Base-by-base conservation (phyloP, 2,888 invertebrate genomes). In the Steromphala cineraria region DNA sequence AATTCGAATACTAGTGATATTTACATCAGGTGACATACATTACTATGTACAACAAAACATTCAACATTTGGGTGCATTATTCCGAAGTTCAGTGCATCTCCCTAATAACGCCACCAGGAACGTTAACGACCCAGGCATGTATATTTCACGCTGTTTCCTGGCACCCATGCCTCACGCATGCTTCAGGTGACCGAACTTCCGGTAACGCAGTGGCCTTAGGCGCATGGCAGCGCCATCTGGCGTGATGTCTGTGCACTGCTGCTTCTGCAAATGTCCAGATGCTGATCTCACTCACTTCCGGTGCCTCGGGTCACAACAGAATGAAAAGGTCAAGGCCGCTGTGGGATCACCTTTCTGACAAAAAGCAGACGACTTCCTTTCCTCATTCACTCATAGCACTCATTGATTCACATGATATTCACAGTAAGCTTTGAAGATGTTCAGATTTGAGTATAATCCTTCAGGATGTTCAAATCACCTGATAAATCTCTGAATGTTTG, bases 251-350 rank as follows among this genome's bases (percentile, higher is more conserved):
- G 13, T 46, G 4, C 46, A 8, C 46, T 46, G 46, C 46, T 46
- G 46, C 46, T 46, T 46, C 46, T 46, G 10, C 7, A 46, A 46
- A 46, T 46, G 13, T 24, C 62, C 62, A 62, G 62, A 28, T 62
- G 62, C 28, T 28, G 62, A 13, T 28, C 21, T 62, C 10, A 24
- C 62, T 28, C 24, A 28, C 62, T 62, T 62, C 62, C 62, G 62
- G 62, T 24, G 28, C 28, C 28, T 62, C 13, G 62, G 28, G 24
- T 28, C 62, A 62, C 24, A 62, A 28, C 62, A 62, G 24, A 62
- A 15, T 24, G 62, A n/a, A 10, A 46, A 46, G 62, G 71, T 71
- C 71, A 71, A 71, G 71, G 71, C 71, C 71, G 71, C 71, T 31
- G 19, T 71, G 40, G 71, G 36, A 71, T 71, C 40, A 71, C 71